These are phyloP conservation scores for Smutsia gigantea DNA, from an alignment of 2,797 vertebrate species.

Conservation along the genomic window DNA sequence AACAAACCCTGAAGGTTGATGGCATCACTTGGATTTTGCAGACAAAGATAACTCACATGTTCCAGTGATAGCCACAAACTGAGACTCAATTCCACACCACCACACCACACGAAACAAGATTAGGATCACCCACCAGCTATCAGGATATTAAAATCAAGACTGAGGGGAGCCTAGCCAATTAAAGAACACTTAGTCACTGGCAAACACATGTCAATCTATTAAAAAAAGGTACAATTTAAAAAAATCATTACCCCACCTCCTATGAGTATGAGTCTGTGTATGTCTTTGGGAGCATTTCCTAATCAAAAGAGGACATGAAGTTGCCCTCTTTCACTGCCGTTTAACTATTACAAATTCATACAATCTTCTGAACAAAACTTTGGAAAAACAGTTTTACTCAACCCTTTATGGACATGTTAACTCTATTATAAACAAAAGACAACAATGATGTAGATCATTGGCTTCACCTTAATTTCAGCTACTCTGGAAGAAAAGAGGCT, in stretches of 20 bases:
- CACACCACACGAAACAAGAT: neutral
- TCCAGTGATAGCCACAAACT: neutral
- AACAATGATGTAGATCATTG: neutral
- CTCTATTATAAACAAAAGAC: neutral
- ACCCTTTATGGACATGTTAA: neutral
- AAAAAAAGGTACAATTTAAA: neutral
- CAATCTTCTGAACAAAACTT: neutral
- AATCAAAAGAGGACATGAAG: neutral
- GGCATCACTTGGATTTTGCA: neutral
- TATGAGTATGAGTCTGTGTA: neutral
- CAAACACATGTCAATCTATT: neutral
- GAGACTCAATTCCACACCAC: neutral
- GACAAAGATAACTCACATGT: neutral
- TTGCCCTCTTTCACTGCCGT: neutral
- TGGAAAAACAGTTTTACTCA: neutral
- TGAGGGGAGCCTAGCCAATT: neutral
- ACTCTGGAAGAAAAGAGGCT: constrained; percentile 98
- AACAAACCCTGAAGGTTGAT: neutral
- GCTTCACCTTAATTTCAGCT: constrained; percentile 96
- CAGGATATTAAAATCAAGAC: neutral
- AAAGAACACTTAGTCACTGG: neutral
- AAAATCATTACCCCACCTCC: neutral
- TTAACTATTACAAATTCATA: neutral
- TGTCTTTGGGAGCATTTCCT: neutral
- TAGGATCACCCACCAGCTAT: neutral